Evolutionary conservation across 1,140 invertebrate genomes (phyloP).

Genomic region (Argopecten irradians): DNA sequence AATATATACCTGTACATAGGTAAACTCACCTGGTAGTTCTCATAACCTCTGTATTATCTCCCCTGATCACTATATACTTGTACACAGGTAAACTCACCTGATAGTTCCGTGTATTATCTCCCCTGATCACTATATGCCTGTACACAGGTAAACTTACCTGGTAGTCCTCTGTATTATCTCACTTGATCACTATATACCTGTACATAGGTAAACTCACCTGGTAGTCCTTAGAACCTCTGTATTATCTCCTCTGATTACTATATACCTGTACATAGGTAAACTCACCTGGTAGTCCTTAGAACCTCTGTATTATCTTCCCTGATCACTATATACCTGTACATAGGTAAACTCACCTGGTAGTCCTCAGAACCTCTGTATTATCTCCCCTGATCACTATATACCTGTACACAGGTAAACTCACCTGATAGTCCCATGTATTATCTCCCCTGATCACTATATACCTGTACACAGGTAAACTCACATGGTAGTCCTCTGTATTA

Average conservation of each 20-base stretch:
- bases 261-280: conserved; percentile 14
- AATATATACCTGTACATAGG: no score
- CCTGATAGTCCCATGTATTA: not conserved
- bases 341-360: not conserved
- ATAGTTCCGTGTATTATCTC: no score
- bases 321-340: not conserved
- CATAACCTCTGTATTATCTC: no score
- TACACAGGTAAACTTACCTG: no score
- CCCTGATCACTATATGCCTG: no score
- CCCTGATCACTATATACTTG: no score
- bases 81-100: no score
- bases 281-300: not conserved
- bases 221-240: not conserved
- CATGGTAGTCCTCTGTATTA: conserved; percentile 20
- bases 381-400: not conserved
- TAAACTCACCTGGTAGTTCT: no score
- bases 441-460: not conserved
- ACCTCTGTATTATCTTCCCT: not conserved
- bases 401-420: not conserved
- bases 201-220: no score
- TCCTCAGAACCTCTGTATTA: not conserved
- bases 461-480: not conserved
- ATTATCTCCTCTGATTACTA: not conserved
- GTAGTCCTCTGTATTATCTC: no score
- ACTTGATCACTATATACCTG: no score